phyloP scores from a whole-genome alignment of 2,797 vertebrate species.

The Myiotriccus ornatus region DNA sequence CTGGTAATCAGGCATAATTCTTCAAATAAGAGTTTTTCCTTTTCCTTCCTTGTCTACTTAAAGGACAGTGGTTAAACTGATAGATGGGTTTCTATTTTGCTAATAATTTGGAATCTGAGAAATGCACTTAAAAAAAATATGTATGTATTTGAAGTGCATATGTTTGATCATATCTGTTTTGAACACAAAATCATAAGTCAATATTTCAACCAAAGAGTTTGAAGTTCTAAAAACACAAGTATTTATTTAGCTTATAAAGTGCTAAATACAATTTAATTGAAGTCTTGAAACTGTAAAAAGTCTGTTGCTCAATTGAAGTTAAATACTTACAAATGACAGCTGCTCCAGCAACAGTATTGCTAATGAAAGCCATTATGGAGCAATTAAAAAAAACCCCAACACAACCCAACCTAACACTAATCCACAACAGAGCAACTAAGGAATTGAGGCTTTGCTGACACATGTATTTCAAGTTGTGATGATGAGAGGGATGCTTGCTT shows the following conservation, averaged over 20 bases:
- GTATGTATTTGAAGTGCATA: background rate
- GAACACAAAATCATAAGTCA: background rate
- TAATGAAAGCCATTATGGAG: background rate
- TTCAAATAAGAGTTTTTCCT: background rate
- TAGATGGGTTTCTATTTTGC: background rate
- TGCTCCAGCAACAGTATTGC: background rate
- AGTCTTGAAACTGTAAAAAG: background rate
- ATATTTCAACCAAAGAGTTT: background rate
- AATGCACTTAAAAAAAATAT: background rate
- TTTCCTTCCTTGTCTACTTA: background rate
- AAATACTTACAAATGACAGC: background rate
- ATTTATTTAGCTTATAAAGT: background rate
- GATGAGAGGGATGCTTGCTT: accelerated
- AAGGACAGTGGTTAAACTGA: background rate
- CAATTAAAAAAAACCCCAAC: background rate
- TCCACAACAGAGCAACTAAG: background rate
- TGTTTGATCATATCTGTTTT: background rate
- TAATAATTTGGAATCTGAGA: background rate
- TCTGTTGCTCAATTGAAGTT: background rate
- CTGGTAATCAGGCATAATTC: background rate
- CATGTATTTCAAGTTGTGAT: background rate
- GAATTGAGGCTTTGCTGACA: background rate
- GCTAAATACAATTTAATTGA: background rate
- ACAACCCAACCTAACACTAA: background rate
- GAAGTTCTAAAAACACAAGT: background rate